These are phyloP conservation scores for Lytechinus variegatus DNA, from an alignment of 35 echinoderm and acorn worm species.

Conservation along the genomic window DNA sequence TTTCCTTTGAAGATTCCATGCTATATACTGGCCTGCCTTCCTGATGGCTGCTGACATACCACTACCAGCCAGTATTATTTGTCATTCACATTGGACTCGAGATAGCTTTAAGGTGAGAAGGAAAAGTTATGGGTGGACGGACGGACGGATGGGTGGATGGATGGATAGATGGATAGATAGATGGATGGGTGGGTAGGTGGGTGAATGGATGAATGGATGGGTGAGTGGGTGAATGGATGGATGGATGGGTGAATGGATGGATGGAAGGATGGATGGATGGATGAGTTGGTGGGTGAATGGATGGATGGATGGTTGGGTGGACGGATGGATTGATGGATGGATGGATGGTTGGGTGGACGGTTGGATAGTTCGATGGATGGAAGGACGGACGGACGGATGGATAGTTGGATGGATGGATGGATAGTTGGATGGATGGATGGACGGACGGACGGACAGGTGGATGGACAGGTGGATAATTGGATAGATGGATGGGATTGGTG, in stretches of 20 bases:
- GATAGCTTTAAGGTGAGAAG: conserved; percentile 83
- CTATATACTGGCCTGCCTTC: conserved; percentile 98
- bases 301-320: too few species aligned
- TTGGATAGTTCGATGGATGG: not conserved
- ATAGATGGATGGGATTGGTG: not conserved
- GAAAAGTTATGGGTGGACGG: not conserved
- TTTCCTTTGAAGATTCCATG: conserved; percentile 81
- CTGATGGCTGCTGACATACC: conserved; percentile 85
- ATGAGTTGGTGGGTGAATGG: not conserved
- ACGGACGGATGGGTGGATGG: not conserved
- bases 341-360: not conserved
- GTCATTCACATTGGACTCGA: conserved; percentile 98
- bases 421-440: not conserved
- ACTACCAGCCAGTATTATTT: conserved; percentile 77
- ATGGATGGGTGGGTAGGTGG: not conserved
- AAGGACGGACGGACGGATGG: not conserved
- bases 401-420: not conserved
- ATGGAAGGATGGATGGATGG: not conserved
- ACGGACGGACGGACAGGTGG: not conserved
- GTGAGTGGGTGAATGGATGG: not conserved
- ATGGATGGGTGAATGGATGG: not conserved
- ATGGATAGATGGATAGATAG: not conserved
- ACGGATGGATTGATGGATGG: not conserved
- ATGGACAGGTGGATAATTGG: not conserved
- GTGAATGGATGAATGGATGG: not conserved